These are phyloP conservation scores for Idaea dimidiata DNA, from an alignment of 2,888 invertebrate genomes.

Conservation along the genomic window DNA sequence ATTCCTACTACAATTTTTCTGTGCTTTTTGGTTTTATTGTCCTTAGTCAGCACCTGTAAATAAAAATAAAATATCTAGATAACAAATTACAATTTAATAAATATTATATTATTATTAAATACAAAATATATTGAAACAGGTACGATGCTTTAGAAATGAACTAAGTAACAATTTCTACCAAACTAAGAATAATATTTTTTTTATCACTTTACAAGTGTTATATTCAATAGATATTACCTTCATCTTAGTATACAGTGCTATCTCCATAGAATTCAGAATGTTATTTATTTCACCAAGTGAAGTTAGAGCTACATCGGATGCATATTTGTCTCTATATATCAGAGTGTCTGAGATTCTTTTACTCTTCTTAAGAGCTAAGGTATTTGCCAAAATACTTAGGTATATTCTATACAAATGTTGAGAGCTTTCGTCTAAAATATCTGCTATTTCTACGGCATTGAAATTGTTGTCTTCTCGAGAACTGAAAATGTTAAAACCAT, in stretches of 20 bases:
- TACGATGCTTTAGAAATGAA: too few species aligned
- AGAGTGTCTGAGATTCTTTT: conserved; percentile 57
- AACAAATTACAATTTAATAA: too few species aligned
- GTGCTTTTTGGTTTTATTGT: conserved; percentile 39
- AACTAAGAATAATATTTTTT: too few species aligned
- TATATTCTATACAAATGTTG: conserved; percentile 67
- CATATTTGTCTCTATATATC: conserved; percentile 64
- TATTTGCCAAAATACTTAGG: conserved; percentile 64
- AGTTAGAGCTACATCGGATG: conserved; percentile 61
- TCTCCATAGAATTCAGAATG: conserved; percentile 67
- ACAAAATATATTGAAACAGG: too few species aligned
- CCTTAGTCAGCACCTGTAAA: conserved; percentile 44
- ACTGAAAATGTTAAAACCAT: conserved; percentile 24
- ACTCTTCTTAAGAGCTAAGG: conserved; percentile 58
- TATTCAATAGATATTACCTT: conserved; percentile 43
- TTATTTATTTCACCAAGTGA: conserved; percentile 62
- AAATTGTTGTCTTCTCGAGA: conserved; percentile 35
- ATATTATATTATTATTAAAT: too few species aligned
- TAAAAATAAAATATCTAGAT: conserved; percentile 10
- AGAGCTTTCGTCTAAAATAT: conserved; percentile 64
- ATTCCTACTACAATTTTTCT: conserved; percentile 67
- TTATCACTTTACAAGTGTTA: background rate
- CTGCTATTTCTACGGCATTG: conserved; percentile 56
- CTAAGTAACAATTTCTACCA: too few species aligned
- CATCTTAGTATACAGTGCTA: conserved; percentile 56